Percentiles rank a stretch among this genome's conserved stretches.
phyloP scores from a whole-genome alignment of 2,888 invertebrate species.

The Yponomeuta plumbellus region DNA sequence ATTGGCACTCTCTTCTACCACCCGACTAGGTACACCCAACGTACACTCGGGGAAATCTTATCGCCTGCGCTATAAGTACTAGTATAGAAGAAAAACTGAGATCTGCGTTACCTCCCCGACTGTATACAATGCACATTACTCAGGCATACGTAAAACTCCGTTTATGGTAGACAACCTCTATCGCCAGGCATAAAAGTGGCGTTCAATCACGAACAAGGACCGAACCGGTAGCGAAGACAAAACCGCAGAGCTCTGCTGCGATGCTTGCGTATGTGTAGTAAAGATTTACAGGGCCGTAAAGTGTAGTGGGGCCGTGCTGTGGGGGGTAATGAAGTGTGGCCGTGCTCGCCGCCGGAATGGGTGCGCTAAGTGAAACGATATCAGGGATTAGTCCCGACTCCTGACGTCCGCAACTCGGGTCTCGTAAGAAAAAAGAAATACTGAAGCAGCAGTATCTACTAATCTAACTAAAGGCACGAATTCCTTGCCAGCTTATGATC shows the following conservation, averaged over 20 bases:
- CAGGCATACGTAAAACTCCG: not conserved
- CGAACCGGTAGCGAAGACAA: constrained; percentile 10
- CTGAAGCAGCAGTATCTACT: not conserved
- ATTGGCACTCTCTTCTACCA: not conserved
- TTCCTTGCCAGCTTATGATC: not conserved
- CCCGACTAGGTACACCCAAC: not conserved
- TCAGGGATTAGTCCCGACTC: constrained; percentile 43
- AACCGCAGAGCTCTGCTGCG: constrained; percentile 24
- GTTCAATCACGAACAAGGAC: constrained; percentile 2
- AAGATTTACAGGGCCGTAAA: constrained; percentile 35
- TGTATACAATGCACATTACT: not conserved
- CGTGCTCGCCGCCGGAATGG: constrained; percentile 33
- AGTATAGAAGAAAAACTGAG: not conserved
- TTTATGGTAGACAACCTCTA: not conserved
- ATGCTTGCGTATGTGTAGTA: constrained; percentile 26
- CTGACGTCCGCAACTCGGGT: not conserved
- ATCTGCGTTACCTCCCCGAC: not conserved
- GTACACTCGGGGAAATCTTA: not conserved
- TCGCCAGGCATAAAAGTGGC: not conserved
- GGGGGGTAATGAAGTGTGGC: constrained; percentile 46
- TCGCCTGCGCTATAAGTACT: not conserved
- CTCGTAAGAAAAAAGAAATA: not conserved
- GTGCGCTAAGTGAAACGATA: constrained; percentile 56
- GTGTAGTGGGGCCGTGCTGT: constrained; percentile 23
- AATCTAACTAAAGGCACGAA: no score